A percentile compares a stretch with the other conserved stretches of the same genome.
These are phyloP conservation scores for Heliopora coerulea DNA, from an alignment of 92 coral and sea anemone genomes.

Conservation along the genomic window DNA sequence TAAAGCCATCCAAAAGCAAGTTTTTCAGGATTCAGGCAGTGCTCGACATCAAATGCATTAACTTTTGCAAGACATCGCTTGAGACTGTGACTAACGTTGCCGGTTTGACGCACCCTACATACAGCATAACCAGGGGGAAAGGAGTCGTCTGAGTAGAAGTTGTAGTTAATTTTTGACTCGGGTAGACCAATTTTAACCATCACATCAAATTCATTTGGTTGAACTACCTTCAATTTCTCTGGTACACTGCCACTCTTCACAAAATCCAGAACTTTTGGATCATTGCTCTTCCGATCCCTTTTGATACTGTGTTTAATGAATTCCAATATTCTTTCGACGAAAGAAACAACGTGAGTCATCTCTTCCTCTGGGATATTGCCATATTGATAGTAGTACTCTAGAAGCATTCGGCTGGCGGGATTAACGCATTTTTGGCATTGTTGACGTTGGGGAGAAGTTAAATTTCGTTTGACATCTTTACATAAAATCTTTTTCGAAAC, in stretches of 20 bases:
- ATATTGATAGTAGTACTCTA: not conserved
- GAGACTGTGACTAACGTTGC: not conserved
- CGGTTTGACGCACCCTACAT: slow-evolving; percentile 3
- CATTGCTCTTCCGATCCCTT: slow-evolving; percentile 4
- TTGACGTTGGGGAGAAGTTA: not conserved
- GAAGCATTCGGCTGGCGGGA: slow-evolving; percentile 16
- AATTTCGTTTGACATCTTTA: not conserved
- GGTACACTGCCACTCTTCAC: slow-evolving; percentile 37
- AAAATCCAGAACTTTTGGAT: slow-evolving; percentile 30
- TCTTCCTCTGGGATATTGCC: not conserved
- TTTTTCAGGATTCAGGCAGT: slow-evolving; percentile 7
- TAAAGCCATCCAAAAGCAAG: slow-evolving; percentile 12
- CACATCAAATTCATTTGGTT: slow-evolving; percentile 37
- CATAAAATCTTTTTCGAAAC: too few relatives aligned
- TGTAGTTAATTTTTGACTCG: slow-evolving; percentile 8
- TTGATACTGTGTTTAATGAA: slow-evolving; percentile 21
- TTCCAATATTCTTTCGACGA: not conserved
- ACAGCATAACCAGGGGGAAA: slow-evolving; percentile 37
- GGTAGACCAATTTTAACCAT: slow-evolving; percentile 21
- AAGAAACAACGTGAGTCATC: not conserved
- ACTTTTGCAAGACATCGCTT: not conserved
- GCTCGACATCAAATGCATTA: not conserved
- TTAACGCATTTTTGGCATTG: not conserved
- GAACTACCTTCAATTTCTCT: slow-evolving; percentile 35
- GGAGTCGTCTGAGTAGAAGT: slow-evolving; percentile 16